phyloP scores from a whole-genome alignment of 1,140 invertebrate genomes.

The Drosophila busckii region DNA sequence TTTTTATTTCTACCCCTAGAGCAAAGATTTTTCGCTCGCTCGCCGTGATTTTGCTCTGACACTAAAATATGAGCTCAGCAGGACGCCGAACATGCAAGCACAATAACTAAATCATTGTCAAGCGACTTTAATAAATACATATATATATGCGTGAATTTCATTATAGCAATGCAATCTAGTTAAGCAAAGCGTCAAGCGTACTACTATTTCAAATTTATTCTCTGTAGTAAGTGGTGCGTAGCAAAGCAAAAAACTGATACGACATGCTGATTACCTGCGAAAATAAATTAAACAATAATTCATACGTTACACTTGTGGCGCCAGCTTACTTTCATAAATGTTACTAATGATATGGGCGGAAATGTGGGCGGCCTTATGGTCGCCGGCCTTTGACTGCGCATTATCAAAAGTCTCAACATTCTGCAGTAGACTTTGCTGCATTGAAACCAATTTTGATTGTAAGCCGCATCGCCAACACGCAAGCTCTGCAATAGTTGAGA shows the following conservation, averaged over 20 bases:
- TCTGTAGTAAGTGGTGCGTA: constrained; percentile 49
- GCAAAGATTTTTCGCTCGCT: constrained; percentile 9
- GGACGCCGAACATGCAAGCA: constrained; percentile 39
- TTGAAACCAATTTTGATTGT: constrained; percentile 73
- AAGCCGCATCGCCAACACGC: constrained; percentile 62
- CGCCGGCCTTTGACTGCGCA: constrained; percentile 63
- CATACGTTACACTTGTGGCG: neutral
- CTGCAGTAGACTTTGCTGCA: constrained; percentile 48
- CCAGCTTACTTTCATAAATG: constrained; percentile 64
- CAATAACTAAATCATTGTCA: constrained; percentile 41
- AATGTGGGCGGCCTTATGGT: constrained; percentile 64
- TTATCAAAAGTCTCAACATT: constrained; percentile 55
- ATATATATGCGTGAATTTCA: too few species aligned
- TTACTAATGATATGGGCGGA: constrained; percentile 65
- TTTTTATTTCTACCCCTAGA: constrained; percentile 43
- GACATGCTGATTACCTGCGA: constrained; percentile 67
- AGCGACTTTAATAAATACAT: constrained; percentile 16
- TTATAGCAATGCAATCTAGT: neutral
- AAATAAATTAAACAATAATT: neutral
- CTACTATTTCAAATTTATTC: neutral
- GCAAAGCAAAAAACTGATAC: constrained; percentile 63
- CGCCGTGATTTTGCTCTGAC: constrained; percentile 49
- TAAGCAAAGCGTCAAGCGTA: neutral
- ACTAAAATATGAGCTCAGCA: constrained; percentile 58
- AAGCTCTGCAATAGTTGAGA: constrained; percentile 35